A percentile compares a stretch with the other conserved stretches of the same genome.
Conservation (phyloP, 2,888 invertebrate genomes). For the Sarcophaga subvicina region DNA sequence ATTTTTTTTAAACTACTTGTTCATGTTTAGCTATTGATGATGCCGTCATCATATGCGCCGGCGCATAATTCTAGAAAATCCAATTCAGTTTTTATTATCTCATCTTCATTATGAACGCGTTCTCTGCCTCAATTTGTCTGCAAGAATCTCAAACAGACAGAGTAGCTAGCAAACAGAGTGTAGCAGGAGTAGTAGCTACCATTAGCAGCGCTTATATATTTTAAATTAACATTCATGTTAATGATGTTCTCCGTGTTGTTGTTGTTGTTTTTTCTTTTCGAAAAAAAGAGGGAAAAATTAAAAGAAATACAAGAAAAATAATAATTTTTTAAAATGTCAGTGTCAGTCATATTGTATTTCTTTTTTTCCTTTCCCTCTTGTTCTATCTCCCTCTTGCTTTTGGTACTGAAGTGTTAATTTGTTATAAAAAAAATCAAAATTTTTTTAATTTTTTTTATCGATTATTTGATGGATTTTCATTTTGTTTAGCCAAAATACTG, state of each 20-base stretch:
- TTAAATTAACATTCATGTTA: slow-evolving; percentile 35
- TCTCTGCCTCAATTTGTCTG: slow-evolving; percentile 1
- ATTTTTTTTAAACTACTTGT: slow-evolving; percentile 4
- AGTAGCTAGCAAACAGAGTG: not conserved
- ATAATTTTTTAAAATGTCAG: slow-evolving; percentile 55
- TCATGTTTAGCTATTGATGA: slow-evolving; percentile 34
- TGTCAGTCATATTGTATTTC: slow-evolving; percentile 24
- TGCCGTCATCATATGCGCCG: slow-evolving; percentile 58
- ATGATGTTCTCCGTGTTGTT: slow-evolving; percentile 7
- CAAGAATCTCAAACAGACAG: not conserved
- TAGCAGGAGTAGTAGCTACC: slow-evolving; percentile 30
- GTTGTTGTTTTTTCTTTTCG: not conserved
- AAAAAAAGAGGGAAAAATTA: slow-evolving; percentile 8
- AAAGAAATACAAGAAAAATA: slow-evolving; percentile 22
- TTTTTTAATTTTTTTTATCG: slow-evolving; percentile 22
- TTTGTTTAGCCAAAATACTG: not conserved
- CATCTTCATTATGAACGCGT: slow-evolving; percentile 28
- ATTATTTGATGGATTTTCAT: not conserved
- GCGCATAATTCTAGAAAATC: slow-evolving; percentile 44
- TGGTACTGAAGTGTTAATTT: slow-evolving; percentile 47
- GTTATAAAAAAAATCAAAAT: slow-evolving; percentile 21
- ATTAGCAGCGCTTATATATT: slow-evolving; percentile 7
- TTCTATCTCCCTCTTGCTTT: too few species aligned
- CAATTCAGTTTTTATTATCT: slow-evolving; percentile 43
- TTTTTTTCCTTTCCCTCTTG: not conserved